Evolutionary conservation across 2,797 vertebrate species (phyloP), one percentile per base, ranked within the genome.

Genomic region (Loris lydekkerianus): DNA sequence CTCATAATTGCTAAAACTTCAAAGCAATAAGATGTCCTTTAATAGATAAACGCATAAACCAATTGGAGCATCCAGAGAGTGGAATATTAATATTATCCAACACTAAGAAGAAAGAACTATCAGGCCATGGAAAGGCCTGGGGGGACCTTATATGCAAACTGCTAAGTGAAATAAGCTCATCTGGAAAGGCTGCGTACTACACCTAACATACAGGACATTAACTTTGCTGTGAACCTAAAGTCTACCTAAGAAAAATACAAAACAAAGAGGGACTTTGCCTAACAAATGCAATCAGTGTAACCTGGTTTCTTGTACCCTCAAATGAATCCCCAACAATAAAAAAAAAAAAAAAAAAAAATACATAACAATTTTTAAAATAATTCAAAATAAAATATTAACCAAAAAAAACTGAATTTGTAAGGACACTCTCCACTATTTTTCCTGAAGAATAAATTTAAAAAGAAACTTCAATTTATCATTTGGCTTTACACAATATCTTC

Each of bases 321-420:
- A 40, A 40, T 40, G 40, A 40, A 40, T 40, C 40, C 40, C 40
- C 40, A 40, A 40, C 3, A 40, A 40, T 40, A 40, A 40, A 40
- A 40, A 40, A 40, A 40, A 40, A 40, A 40, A 40, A 40, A 40
- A 3, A 40, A 40, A 90, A 90, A 81, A 65, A 70, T 31, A 58
- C 3, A n/a, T 25, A 87, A 60, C 29, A 95, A 60, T 29, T n/a
- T 72, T 67, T 78, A 82, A 82, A 29, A 43, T 43, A 63, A 76
- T 85, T 80, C 13, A n/a, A 91, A 94, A 84, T 65, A 67, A 93
- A 69, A 7, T 56, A 85, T 11, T 69, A 86, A 82, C 27, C 49
- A 53, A 53, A 4, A 4, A 43, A 85, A 56, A 67, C 18, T 21
- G 21, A 40, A 70, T 73, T 78, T 84, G 61, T 56, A 63, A 93